phyloP scores from a whole-genome alignment of 2,888 invertebrate genomes.

The Dasypolia templi region DNA sequence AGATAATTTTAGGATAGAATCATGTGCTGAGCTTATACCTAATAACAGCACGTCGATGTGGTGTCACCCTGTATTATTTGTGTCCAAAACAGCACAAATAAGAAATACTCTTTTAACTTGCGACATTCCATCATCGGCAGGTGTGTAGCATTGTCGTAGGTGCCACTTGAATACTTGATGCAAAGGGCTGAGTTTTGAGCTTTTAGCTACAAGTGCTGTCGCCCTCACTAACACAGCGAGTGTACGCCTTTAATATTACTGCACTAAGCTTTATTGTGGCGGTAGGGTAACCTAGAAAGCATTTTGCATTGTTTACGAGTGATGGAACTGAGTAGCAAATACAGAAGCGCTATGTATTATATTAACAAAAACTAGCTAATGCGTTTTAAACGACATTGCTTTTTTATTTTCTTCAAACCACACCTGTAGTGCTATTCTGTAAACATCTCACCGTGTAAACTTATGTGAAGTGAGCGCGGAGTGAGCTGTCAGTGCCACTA shows the following conservation, averaged over 20 bases:
- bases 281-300: conserved; percentile 24
- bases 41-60: no score
- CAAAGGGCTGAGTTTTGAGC: conserved; percentile 84
- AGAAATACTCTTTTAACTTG: conserved; percentile 60
- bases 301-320: conserved; percentile 13
- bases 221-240: conserved; percentile 64
- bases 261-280: conserved; percentile 9
- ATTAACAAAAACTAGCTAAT: no score
- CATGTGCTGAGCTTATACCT: no score
- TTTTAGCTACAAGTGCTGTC: conserved; percentile 75
- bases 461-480: no score
- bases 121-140: conserved; percentile 75
- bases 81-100: not conserved
- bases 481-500: no score
- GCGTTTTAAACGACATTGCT: no score
- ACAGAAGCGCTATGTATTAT: not conserved
- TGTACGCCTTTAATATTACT: conserved; percentile 44
- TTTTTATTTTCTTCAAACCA: no score
- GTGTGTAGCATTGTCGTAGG: conserved; percentile 86
- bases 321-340: not conserved
- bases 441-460: no score
- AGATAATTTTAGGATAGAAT: no score
- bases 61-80: no score
- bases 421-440: no score
- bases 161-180: conserved; percentile 88